A percentile compares a stretch with the other conserved stretches of the same genome.
phyloP scores from a whole-genome alignment of 2,113 vertebrate species.

The Petrocephalus microphthalmus region DNA sequence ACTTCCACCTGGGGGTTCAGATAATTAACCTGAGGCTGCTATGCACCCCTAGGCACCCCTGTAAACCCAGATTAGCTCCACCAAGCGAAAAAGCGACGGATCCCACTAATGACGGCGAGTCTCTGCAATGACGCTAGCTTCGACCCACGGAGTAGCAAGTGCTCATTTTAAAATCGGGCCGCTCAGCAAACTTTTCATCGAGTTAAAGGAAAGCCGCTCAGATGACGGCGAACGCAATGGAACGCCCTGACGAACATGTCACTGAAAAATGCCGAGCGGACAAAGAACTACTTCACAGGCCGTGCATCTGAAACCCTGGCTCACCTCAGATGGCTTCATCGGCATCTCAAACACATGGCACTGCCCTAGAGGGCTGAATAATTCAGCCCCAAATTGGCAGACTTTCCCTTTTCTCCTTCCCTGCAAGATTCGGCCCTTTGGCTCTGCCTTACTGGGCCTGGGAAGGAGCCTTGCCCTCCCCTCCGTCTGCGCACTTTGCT shows the following conservation, averaged over 20 bases:
- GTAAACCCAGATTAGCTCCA: not conserved
- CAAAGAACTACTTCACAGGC: not conserved
- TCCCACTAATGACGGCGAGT: not conserved
- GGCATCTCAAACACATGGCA: slow-evolving; percentile 10
- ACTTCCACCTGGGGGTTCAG: not conserved
- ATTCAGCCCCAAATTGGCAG: slow-evolving; percentile 20
- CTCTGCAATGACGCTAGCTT: not conserved
- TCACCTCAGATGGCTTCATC: slow-evolving; percentile 1
- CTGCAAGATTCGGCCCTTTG: not conserved
- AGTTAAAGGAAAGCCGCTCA: not conserved
- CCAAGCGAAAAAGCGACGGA: not conserved
- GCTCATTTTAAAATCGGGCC: not conserved
- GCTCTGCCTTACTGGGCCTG: not conserved
- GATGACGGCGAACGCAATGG: not conserved
- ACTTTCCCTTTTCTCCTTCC: not conserved
- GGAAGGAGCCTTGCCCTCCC: not conserved
- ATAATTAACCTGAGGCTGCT: not conserved
- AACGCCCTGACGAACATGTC: not conserved
- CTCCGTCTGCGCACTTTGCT: not conserved
- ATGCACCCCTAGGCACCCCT: not conserved
- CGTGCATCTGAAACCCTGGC: not conserved
- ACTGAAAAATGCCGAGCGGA: not conserved
- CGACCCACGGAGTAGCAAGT: not conserved
- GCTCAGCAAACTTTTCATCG: not conserved
- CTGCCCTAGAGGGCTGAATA: slow-evolving; percentile 22